Evolutionary conservation across 2,113 vertebrate species (phyloP), one percentile per base, ranked within the genome.

Genomic region (Antigone vipio): DNA sequence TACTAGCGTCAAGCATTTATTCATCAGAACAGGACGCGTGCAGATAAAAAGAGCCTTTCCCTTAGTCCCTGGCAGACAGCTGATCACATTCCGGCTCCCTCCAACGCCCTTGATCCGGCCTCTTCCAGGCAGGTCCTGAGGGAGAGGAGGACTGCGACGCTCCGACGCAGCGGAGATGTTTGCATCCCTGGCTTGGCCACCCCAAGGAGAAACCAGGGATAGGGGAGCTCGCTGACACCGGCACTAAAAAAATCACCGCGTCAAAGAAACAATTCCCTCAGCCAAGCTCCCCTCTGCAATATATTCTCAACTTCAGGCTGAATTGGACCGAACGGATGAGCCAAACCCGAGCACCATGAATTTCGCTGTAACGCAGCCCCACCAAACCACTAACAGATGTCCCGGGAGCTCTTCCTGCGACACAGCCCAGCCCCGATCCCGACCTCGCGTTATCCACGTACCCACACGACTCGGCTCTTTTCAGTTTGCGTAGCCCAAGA

Each of bases 391-490:
- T 16, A 49, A 32, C 58, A 67, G 35, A 17, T 0, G 0, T 26
- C 69, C 52, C 9, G 58, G 8, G 35, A 79, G 58, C 63, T 53
- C 45, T 38, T 42, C 32, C 3, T 4, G 16, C 16, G 66, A 52
- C 69, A 68, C 1, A 59, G 47, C 34, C 9, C 73, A 52, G 49
- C 22, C 32, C 19, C 4, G 53, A 73, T 8, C 40, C 47, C 3
- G 0, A 40, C 45, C 34, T 53, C 64, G 21, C 2, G 0, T 1
- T 49, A 21, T 19, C 7, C 5, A 6, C 62, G 58, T 8, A 60
- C n/a, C 21, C 60, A 63, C 16, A 32, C 7, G 60, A 35, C 44
- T 16, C 8, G 12, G 20, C 5, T 38, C 5, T 9, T 29, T 40
- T 9, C 66, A 38, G 23, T 7, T 77, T 27, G 15, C 1, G 1